Conservation (phyloP, 2,797 vertebrate species). For the Oryzias sinensis region DNA sequence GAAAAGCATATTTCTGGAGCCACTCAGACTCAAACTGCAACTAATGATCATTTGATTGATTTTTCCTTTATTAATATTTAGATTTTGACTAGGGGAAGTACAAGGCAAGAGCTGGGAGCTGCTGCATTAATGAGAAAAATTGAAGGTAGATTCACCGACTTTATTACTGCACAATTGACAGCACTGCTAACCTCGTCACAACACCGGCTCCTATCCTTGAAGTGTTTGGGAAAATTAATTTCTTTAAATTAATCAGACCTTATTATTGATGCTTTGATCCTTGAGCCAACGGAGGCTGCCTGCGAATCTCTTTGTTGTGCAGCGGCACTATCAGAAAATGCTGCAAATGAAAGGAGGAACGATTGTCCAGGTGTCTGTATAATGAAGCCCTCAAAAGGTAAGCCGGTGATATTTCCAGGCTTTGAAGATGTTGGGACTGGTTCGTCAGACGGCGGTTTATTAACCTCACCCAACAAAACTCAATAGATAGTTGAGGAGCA, state of each 20-base stretch:
- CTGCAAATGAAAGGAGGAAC: conserved; percentile 46
- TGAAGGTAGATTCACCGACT: conserved; percentile 15
- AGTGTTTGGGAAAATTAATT: conserved; percentile 45
- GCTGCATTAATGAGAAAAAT: conserved; percentile 45
- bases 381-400: conserved; percentile 34
- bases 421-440: conserved; percentile 34
- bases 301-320: conserved; percentile 43
- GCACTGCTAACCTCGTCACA: conserved; percentile 25
- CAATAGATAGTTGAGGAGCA: background rate
- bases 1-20: conserved; percentile 10
- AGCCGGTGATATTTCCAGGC: conserved; percentile 22
- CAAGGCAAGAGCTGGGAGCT: conserved; percentile 12
- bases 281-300: conserved; percentile 23
- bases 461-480: background rate
- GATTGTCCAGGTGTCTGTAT: conserved; percentile 36
- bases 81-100: conserved; percentile 5
- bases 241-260: conserved; percentile 54
- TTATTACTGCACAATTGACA: conserved; percentile 49
- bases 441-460: background rate
- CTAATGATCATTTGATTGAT: conserved; percentile 6
- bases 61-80: too few species aligned
- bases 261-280: conserved; percentile 62
- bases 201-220: conserved; percentile 30
- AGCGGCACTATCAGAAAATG: conserved; percentile 34
- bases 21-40: conserved; percentile 14